Base-by-base conservation (phyloP, 2,797 vertebrate genomes). In the Taeniopygia guttata region DNA sequence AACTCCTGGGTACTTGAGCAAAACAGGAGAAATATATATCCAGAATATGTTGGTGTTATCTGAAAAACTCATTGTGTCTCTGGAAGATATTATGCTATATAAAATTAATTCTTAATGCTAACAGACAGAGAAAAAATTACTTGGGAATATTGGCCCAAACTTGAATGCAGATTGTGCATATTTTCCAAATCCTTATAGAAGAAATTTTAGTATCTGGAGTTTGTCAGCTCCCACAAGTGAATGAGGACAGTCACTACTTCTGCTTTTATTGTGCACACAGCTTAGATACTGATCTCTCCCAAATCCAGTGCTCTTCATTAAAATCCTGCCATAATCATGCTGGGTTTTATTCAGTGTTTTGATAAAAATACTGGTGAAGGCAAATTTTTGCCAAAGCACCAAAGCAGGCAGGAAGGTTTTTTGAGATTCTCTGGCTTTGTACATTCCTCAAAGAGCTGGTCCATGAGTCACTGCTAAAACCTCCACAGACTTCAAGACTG, bases 81-180 rank as follows among this genome's bases (percentile, higher is more conserved):
- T 95, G 77, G 62, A 91, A 88, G 62, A 63, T 26, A 69, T 15
- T 80, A 69, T 26, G 38, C 48, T 74, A 55, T 42, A 90, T 74
- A 59, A 78, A 90, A 91, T 11, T 27, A 90, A 84, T 91, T 84
- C 48, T 78, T 91, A 88, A 86, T 78, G 40, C 55, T 90, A 86
- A 62, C 13, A 81, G 80, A 48, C 64, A 74, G 3, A 60, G 40
- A 48, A 90, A 84, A 51, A 69, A 48, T 9, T 32, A 55, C 49
- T 87, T 66, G 48, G 80, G 80, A 94, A 66, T 89, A 80, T 14
- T 78, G 84, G 64, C 26, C 59, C 20, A 55, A 36, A 78, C 10
- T 93, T 86, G 69, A 87, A 94, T 88, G 32, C 36, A 54, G 66
- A 69, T 75, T 86, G 40, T 86, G 51, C 83, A 75, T 88, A 83